Percentiles rank a stretch among this genome's conserved stretches.
Evolutionary conservation across 2,888 invertebrate species (phyloP).

Genomic region (Parnassius orleans): DNA sequence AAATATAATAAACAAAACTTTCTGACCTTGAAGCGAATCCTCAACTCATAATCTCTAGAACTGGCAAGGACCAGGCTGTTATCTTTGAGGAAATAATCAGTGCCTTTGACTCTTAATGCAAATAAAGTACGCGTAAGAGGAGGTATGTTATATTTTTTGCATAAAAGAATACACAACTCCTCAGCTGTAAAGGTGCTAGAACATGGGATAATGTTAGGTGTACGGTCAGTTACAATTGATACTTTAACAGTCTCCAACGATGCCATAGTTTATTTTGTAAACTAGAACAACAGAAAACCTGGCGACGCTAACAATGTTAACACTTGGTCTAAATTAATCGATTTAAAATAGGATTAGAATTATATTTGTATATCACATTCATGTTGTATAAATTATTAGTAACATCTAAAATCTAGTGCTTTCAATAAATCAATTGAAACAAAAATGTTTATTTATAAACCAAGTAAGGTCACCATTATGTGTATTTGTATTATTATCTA

Average conservation of each 20-base stretch:
- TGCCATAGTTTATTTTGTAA: conserved; percentile 61
- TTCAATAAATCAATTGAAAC: conserved; percentile 37
- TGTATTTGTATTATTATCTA: too few relatives aligned
- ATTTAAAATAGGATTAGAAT: conserved; percentile 37
- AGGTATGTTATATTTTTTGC: conserved; percentile 86
- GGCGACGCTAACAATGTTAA: conserved; percentile 58
- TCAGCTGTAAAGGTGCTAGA: conserved; percentile 80
- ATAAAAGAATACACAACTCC: conserved; percentile 85
- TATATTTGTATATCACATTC: conserved; percentile 36
- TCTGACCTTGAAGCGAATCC: conserved; percentile 88
- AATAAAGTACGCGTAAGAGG: conserved; percentile 90
- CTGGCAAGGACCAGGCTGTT: conserved; percentile 70
- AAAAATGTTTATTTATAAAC: conserved; percentile 47
- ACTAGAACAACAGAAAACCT: conserved; percentile 48
- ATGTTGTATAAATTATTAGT: conserved; percentile 36
- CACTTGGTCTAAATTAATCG: conserved; percentile 48
- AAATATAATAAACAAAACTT: neutral
- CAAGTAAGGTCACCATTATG: conserved; percentile 38
- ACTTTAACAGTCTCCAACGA: conserved; percentile 67
- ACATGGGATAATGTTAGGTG: conserved; percentile 65
- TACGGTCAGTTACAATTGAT: conserved; percentile 65
- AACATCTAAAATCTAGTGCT: conserved; percentile 35
- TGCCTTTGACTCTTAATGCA: conserved; percentile 84
- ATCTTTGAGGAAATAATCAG: conserved; percentile 85
- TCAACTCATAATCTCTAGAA: conserved; percentile 85